A percentile compares a stretch with the other conserved stretches of the same genome.
Evolutionary conservation across 2,113 vertebrate species (phyloP).

Genomic region (Petrocephalus zakoni): DNA sequence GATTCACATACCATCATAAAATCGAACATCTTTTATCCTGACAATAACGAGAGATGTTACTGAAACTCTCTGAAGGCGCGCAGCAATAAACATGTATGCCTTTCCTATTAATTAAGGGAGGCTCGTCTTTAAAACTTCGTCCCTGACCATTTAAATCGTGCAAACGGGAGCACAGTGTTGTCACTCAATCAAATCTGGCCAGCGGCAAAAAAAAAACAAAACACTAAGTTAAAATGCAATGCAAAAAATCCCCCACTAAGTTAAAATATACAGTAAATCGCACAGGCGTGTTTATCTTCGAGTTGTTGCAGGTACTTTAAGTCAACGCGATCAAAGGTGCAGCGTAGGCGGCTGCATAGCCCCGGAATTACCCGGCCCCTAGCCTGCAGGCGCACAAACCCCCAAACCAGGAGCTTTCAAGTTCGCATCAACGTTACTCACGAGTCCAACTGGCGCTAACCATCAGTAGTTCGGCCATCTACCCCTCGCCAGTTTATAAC

Average conservation of each 20-base stretch:
- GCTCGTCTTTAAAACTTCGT: background rate
- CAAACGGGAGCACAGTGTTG: background rate
- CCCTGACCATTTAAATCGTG: background rate
- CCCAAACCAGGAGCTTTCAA: background rate
- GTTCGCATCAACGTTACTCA: conserved; percentile 32
- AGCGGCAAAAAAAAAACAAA: background rate
- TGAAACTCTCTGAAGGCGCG: background rate
- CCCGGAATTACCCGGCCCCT: background rate
- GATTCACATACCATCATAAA: background rate
- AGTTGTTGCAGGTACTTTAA: background rate
- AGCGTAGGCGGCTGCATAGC: background rate
- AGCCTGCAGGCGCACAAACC: background rate
- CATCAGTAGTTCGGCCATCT: conserved; percentile 26
- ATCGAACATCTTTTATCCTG: background rate
- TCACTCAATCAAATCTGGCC: background rate
- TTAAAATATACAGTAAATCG: background rate
- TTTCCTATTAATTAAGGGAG: background rate
- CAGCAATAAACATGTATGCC: background rate
- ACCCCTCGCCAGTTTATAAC: conserved; percentile 19
- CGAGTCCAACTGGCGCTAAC: conserved; percentile 39
- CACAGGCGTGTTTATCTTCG: background rate
- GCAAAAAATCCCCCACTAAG: no score
- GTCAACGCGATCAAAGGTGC: background rate
- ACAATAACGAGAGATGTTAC: background rate
- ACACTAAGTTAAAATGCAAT: no score